Base-by-base conservation (phyloP, 2,888 invertebrate species). In the Antitype chi region DNA sequence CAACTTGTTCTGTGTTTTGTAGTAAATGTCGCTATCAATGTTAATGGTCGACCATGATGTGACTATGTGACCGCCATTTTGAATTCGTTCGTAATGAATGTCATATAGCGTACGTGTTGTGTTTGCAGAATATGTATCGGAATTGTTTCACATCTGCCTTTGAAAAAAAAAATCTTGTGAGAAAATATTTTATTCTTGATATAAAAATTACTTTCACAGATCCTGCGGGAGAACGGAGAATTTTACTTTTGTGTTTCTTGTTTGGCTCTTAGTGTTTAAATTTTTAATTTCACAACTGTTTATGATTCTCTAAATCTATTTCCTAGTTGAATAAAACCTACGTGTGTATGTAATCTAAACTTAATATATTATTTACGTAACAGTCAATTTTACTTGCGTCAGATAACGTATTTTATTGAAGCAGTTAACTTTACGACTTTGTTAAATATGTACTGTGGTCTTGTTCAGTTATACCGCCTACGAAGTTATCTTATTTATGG, bases 401-500 rank as follows among this genome's bases (percentile, higher is more conserved):
- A 90, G 93, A 93, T 94, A 93, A 90, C 91, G 82, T 86, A 91
- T 93, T 94, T 95, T 94, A 94, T 91, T 90, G 84, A 85, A 84
- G 90, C 86, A 89, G 92, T 92, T 91, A 92, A 92, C 87, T 94
- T 94, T 94, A 94, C 86, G 89, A 89, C 85, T 85, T 79, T 85
- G 88, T 91, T 90, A 92, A 92, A 91, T 91, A 91, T 91, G 84
- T 88, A 84, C 79, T 63, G 76, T 53, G 84, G 77, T 86, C 78
- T 83, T 85, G 81, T 86, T 78, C 76, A 68, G 77, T 74, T 78
- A 86, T 47, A 76, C 70, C 60, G 67, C 77, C 74, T 76, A 86
- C 84, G 73, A 84, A 87, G 82, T 86, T 87, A 86, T 87, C 86
- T 84, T 86, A 87, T 87, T 87, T 87, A 87, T 78, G 78, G 78